phyloP scores from a whole-genome alignment of 2,797 vertebrate genomes.

The Danio aesculapii region DNA sequence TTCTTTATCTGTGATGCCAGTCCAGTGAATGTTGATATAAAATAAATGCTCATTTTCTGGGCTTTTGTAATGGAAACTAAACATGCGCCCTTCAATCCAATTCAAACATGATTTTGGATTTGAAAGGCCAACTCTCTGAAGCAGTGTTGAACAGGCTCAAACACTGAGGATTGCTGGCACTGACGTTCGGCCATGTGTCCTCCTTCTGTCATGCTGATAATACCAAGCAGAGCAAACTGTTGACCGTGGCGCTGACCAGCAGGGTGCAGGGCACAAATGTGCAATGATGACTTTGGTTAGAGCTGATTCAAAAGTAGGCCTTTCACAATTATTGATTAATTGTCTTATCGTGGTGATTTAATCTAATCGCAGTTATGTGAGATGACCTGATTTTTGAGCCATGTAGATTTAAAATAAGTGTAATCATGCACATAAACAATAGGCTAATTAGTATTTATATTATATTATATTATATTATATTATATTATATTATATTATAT shows the following conservation, averaged over 20 bases:
- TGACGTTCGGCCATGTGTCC: conserved; percentile 52
- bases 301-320: conserved; percentile 4
- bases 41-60: background rate
- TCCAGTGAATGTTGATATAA: background rate
- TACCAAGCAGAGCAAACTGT: conserved; percentile 42
- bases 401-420: background rate
- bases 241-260: conserved; percentile 47
- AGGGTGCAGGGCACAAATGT: conserved; percentile 38
- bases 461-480: no score
- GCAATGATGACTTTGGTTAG: conserved; percentile 8
- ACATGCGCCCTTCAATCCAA: conserved; percentile 13
- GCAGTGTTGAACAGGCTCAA: conserved; percentile 8
- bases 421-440: no score
- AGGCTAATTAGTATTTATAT: no score
- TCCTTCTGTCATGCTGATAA: conserved; percentile 53
- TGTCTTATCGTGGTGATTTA: background rate
- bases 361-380: background rate
- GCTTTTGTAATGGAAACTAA: conserved; percentile 11
- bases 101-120: conserved; percentile 26
- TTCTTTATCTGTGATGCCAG: conserved; percentile 20
- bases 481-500: no score
- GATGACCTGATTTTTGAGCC: no score
- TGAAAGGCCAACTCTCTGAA: conserved; percentile 21
- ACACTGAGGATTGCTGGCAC: conserved; percentile 44
- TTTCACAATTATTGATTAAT: background rate